phyloP scores from a whole-genome alignment of 2,888 invertebrate species.

The Cryptops parisi region DNA sequence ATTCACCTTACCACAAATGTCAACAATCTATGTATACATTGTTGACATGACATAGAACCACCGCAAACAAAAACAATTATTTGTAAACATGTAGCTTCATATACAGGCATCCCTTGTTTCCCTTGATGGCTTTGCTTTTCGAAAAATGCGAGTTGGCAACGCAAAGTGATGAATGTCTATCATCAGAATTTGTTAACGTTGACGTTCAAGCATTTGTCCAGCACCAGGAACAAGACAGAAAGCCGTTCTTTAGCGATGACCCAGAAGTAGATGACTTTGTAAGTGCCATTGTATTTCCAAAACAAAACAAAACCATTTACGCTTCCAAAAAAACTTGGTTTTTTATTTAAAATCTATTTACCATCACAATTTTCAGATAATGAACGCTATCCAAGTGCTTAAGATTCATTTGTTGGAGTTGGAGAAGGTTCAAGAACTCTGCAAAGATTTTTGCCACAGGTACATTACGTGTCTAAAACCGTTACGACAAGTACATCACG shows the following conservation, averaged over 20 bases:
- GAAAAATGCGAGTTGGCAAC: slow-evolving; percentile 96
- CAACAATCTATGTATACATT: too few relatives aligned
- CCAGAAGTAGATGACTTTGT: slow-evolving; percentile 90
- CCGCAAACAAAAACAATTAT: too few relatives aligned
- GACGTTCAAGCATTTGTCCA: slow-evolving; percentile 79
- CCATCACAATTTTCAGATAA: slow-evolving; percentile 44
- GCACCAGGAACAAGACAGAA: slow-evolving; percentile 70
- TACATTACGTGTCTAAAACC: slow-evolving; percentile 79
- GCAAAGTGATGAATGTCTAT: slow-evolving; percentile 72
- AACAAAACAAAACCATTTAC: neutral
- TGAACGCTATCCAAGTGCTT: slow-evolving; percentile 75
- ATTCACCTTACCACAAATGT: too few relatives aligned
- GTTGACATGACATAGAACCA: too few relatives aligned
- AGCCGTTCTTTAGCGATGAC: slow-evolving; percentile 75
- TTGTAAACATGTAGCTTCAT: too few relatives aligned
- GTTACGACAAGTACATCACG: slow-evolving; percentile 71
- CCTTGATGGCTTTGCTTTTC: slow-evolving; percentile 74
- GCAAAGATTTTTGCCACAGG: slow-evolving; percentile 85
- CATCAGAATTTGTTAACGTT: slow-evolving; percentile 75
- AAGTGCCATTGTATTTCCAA: too few relatives aligned
- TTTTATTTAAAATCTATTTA: neutral
- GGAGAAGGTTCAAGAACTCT: slow-evolving; percentile 87
- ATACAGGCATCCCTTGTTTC: slow-evolving; percentile 82
- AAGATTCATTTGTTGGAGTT: slow-evolving; percentile 81
- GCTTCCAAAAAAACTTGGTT: neutral